Evolutionary conservation across 2,888 invertebrate genomes (phyloP).

Genomic region (Agrilus biguttatus): DNA sequence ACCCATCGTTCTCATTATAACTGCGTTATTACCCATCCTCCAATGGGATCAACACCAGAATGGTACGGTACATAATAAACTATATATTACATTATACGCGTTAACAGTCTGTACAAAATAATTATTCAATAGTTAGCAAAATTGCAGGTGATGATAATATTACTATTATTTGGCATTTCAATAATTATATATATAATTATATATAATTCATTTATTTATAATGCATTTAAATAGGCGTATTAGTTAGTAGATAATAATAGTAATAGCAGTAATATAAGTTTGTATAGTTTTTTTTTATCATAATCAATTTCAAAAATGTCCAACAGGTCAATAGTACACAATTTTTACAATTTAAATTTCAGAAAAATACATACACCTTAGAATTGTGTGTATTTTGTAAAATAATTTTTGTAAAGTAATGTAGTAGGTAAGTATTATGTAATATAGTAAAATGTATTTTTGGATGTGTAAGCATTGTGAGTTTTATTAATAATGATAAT

Average conservation of each 20-base stretch:
- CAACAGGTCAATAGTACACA: constrained; percentile 15
- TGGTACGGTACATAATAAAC: too few species aligned
- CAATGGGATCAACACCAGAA: background rate
- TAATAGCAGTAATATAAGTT: background rate
- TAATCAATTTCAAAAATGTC: background rate
- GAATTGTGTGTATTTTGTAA: constrained; percentile 15
- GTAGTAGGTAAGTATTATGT: constrained; percentile 15
- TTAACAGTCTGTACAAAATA: too few species aligned
- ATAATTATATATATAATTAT: too few species aligned
- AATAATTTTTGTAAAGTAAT: constrained; percentile 17
- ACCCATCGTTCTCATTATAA: constrained; percentile 1
- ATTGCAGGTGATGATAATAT: too few species aligned
- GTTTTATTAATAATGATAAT: background rate
- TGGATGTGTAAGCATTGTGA: constrained; percentile 34
- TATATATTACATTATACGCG: too few species aligned
- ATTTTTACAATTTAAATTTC: constrained; percentile 22
- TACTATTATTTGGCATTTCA: too few species aligned
- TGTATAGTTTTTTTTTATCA: background rate
- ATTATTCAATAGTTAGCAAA: too few species aligned
- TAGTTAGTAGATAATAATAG: too few species aligned
- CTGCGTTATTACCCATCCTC: constrained; percentile 1
- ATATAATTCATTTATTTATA: too few species aligned
- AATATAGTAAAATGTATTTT: constrained; percentile 27
- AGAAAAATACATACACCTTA: constrained; percentile 32
- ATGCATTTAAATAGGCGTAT: too few species aligned